Base-by-base conservation (phyloP, 1,140 invertebrate species). In the Leptinotarsa undecemlineata region DNA sequence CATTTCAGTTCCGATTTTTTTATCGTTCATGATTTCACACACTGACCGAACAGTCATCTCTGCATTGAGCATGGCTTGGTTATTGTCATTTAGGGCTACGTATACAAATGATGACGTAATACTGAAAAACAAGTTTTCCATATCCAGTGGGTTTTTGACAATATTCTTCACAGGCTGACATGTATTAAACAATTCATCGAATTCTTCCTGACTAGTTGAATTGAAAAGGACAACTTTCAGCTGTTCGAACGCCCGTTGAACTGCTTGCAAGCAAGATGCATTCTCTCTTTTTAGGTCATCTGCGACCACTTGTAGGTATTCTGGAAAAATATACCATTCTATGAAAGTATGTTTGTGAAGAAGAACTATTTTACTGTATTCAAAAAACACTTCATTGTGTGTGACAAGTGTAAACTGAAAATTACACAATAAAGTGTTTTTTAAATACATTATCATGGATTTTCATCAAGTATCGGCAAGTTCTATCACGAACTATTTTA, bases 11-110 rank as follows among this genome's bases (percentile, higher is more conserved):
- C 90, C 89, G 11, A 87, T 81, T 0, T 83, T 88, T 17, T 88
- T 83, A 81, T 93, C 88, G 0, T 88, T 88, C 88, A 98, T 91
- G 68, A 96, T 89, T 75, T 90, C 87, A 83, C 95, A 97, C 79
- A 89, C 84, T 20, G 87, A 89, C 80, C 96, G 92, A 48, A 98
- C 93, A 1, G 95, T 96, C 3, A 96, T 88, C 74, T 92, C 92
- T 26, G 4, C 23, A 14, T 90, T 90, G 3, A 68, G 67, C 81
- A 87, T 90, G 60, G 95, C 87, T 85, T 98, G 97, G 81, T 98
- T 96, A 84, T 96, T 94, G 83, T 98, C 98, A 84, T 98, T 98
- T 80, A 98, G 96, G 0, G 97, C 96, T 68, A 98, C 89, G 57
- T 91, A 76, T 3, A 92, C 92, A 84, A 95, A 92, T 85, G 95